Percentiles rank a stretch among this genome's conserved stretches.
Conservation (phyloP, 2,797 vertebrate species). For the Alosa sapidissima region DNA sequence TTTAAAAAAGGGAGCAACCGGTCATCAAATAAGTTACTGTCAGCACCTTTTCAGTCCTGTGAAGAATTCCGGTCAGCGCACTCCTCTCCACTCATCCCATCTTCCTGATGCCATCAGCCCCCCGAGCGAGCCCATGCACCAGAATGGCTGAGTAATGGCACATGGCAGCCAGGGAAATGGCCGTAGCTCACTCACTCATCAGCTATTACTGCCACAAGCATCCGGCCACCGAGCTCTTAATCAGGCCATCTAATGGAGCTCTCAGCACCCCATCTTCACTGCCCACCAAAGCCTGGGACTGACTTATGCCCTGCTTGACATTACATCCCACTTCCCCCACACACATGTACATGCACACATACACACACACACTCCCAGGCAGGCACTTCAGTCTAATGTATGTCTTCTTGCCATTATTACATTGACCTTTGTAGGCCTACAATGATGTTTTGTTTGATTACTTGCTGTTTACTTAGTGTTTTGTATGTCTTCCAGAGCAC, state of each 20-base stretch:
- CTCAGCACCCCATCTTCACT: conserved; percentile 1
- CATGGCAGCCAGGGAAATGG: neutral
- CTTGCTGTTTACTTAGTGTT: too few relatives aligned
- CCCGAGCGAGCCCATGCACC: neutral
- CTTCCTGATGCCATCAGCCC: neutral
- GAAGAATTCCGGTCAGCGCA: neutral
- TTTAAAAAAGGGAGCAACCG: too few relatives aligned
- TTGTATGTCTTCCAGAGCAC: too few relatives aligned
- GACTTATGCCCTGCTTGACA: neutral
- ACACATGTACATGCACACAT: neutral
- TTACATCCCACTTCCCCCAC: neutral
- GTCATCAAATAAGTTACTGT: neutral
- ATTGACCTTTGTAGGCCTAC: too few relatives aligned
- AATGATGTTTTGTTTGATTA: too few relatives aligned
- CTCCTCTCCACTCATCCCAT: neutral
- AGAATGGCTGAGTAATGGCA: neutral
- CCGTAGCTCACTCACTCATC: neutral
- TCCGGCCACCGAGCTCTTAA: conserved; percentile 1
- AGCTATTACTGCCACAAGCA: neutral
- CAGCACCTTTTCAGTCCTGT: neutral
- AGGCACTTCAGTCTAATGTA: neutral
- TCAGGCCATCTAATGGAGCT: neutral
- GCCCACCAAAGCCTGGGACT: neutral
- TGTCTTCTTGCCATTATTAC: too few relatives aligned
- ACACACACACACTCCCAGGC: neutral